These are phyloP conservation scores for Cichlasoma orientale DNA, from an alignment of 2,797 vertebrate species.

Conservation along the genomic window DNA sequence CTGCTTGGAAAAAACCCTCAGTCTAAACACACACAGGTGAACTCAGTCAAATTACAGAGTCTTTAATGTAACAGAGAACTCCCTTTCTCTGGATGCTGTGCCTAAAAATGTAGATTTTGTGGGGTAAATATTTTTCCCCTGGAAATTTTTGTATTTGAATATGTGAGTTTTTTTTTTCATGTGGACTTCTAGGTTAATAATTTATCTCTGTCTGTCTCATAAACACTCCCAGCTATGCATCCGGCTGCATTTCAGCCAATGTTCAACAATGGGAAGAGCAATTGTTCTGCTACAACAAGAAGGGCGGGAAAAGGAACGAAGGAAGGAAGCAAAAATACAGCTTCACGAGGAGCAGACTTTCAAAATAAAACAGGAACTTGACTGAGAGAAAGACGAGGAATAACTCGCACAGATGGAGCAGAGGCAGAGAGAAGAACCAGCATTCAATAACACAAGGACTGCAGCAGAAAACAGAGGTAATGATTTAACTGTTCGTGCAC, in stretches of 20 bases:
- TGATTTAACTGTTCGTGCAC: not conserved
- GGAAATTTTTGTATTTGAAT: not conserved
- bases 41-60: not conserved
- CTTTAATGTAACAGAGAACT: not conserved
- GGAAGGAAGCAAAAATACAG: not conserved
- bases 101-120: not conserved
- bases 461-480: not conserved
- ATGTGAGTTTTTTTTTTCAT: not conserved
- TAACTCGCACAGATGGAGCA: not conserved
- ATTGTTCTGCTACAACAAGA: not conserved
- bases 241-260: not conserved
- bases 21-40: not conserved
- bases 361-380: not conserved
- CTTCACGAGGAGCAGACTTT: not conserved
- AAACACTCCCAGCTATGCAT: not conserved
- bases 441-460: not conserved
- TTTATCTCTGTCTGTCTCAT: not conserved
- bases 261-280: not conserved
- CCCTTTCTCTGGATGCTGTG: not conserved
- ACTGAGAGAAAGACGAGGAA: not conserved
- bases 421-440: not conserved
- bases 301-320: not conserved
- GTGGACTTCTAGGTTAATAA: not conserved
- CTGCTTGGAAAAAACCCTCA: not conserved
- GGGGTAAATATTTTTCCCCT: not conserved